Base-by-base conservation (phyloP, 2,888 invertebrate genomes). In the Myopa tessellatipennis region DNA sequence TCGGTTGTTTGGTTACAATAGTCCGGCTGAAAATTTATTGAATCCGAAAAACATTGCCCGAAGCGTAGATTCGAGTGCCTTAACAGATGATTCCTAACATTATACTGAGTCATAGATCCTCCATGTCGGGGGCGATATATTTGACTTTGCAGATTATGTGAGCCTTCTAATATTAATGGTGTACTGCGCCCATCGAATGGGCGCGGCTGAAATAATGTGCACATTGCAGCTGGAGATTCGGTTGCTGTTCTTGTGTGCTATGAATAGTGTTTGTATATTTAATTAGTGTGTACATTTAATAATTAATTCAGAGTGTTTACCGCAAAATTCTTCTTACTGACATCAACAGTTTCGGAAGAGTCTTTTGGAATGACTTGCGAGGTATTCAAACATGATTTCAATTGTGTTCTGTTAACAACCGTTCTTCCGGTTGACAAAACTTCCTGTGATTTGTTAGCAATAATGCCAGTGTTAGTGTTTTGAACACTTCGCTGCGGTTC, bases 121-220 rank as follows among this genome's bases (percentile, higher is more conserved):
- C 50, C 55, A 3, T 45, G 40, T 8, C 18, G 87, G 70, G 86
- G 86, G 86, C 87, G 86, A 75, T 88, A 89, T 26, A 88, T 86
- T 78, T 88, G 88, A 78, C 88, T 88, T 74, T 86, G 84, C 81
- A 87, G 85, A 76, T 82, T 82, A 80, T 84, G 82, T 78, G 82
- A 80, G 36, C 86, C 85, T 79, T 87, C 88, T 58, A 89, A 84
- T 78, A 88, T 87, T 68, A 89, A 83, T 2, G 88, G 88, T 77
- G 87, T 88, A 77, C 85, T 84, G 68, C 88, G 84, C 7, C 87
- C 88, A 79, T 86, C 85, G 65, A 83, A 83, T 78, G 85, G 80
- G 52, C 83, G 82, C 61, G 81, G 80, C 45, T 79, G 80, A 73
- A 80, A 80, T 45, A 77, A 81, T n/a, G 80, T 82, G 72, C 82